phyloP scores from a whole-genome alignment of 2,888 invertebrate genomes.

The Stenodera caucasica region DNA sequence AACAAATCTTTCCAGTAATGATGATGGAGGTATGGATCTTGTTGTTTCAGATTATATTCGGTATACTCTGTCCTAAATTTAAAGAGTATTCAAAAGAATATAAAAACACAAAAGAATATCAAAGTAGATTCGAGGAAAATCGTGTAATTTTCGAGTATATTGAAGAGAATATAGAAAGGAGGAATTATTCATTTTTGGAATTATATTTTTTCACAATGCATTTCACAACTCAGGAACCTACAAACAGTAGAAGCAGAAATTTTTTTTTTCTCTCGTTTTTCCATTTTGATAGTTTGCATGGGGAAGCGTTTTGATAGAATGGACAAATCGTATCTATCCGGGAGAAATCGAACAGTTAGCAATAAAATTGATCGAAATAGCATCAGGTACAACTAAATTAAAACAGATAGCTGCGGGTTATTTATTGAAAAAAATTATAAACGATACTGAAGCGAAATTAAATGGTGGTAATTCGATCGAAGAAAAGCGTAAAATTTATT shows the following conservation, averaged over 20 bases:
- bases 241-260: too few relatives aligned
- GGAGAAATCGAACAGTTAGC: background rate
- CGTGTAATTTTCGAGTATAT: conserved; percentile 1
- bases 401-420: too few relatives aligned
- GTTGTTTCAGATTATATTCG: background rate
- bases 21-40: background rate
- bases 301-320: conserved; percentile 1
- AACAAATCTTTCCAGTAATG: background rate
- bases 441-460: too few relatives aligned
- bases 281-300: too few relatives aligned
- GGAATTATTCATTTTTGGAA: background rate
- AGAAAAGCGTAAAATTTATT: too few relatives aligned
- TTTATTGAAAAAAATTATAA: too few relatives aligned
- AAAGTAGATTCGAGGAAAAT: background rate
- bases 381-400: background rate
- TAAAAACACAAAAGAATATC: background rate
- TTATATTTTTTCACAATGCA: background rate
- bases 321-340: conserved; percentile 5
- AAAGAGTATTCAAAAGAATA: background rate
- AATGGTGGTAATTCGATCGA: too few relatives aligned
- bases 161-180: background rate
- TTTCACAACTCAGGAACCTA: too few relatives aligned
- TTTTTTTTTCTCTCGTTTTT: too few relatives aligned
- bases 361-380: background rate
- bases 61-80: conserved; percentile 7